Conservation (phyloP, 1,140 invertebrate genomes). For the Eriocheir sinensis region DNA sequence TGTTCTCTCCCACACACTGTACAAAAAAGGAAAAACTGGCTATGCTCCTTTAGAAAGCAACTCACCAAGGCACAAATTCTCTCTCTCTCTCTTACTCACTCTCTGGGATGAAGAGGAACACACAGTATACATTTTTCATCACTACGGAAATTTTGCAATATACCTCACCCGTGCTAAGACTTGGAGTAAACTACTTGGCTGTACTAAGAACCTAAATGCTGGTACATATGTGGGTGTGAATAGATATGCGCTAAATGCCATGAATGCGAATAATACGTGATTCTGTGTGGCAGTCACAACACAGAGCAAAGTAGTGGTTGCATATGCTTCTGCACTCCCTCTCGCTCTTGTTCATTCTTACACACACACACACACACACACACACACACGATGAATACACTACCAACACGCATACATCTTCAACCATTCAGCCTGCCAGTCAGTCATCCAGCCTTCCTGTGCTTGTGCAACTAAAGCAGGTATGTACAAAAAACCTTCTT, state of each 20-base stretch:
- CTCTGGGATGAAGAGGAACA: neutral
- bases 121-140: neutral
- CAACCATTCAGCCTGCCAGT: neutral
- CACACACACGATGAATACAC: constrained; percentile 9
- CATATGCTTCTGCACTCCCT: no score
- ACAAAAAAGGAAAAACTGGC: neutral
- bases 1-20: neutral
- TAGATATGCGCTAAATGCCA: neutral
- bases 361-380: neutral
- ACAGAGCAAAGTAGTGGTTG: neutral
- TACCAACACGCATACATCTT: constrained; percentile 53
- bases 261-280: neutral
- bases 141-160: neutral
- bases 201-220: neutral
- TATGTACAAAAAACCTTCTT: neutral
- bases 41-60: constrained; percentile 36
- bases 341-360: neutral
- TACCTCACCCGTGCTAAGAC: neutral
- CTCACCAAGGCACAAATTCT: constrained; percentile 59
- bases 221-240: neutral
- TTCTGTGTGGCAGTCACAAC: neutral
- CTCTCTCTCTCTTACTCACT: neutral
- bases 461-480: neutral
- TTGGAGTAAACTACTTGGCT: neutral
- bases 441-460: neutral